A percentile compares a stretch with the other conserved stretches of the same genome.
These are phyloP conservation scores for Ceramica pisi DNA, from an alignment of 2,888 invertebrate species.

Conservation along the genomic window DNA sequence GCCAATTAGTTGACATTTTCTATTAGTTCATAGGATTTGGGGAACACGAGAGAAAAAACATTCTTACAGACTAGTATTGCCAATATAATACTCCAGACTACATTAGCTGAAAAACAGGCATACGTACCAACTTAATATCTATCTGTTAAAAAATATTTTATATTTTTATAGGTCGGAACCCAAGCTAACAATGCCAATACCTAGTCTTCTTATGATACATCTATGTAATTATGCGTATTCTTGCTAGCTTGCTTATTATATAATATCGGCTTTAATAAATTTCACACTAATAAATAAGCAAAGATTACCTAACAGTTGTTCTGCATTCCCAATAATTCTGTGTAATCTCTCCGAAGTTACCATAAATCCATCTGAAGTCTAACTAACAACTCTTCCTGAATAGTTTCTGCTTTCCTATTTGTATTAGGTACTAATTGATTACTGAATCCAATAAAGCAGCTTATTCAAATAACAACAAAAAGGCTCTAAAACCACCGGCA, in stretches of 20 bases:
- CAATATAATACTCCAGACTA: too few species aligned
- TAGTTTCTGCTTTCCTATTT: constrained; percentile 20
- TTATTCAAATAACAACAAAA: constrained; percentile 50
- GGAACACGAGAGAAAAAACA: too few species aligned
- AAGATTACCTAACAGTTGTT: constrained; percentile 27
- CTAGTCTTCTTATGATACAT: too few species aligned
- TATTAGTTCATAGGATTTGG: neutral
- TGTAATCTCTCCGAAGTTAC: neutral
- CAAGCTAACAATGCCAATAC: too few species aligned
- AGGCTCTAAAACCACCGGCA: neutral
- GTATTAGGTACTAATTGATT: constrained; percentile 36
- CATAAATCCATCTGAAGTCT: constrained; percentile 42
- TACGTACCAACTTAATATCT: too few species aligned
- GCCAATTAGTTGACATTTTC: constrained; percentile 7
- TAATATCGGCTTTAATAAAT: neutral
- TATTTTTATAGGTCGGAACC: too few species aligned
- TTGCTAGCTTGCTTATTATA: neutral
- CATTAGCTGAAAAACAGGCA: too few species aligned
- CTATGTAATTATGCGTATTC: too few species aligned
- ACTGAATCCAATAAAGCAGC: constrained; percentile 35
- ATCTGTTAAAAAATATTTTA: too few species aligned
- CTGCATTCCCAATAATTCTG: constrained; percentile 12
- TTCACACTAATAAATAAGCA: constrained; percentile 18
- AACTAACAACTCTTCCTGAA: constrained; percentile 36
- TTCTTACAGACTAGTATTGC: neutral